Conservation (phyloP, 2,797 vertebrate genomes). For the Hyperoplus lanceolatus region DNA sequence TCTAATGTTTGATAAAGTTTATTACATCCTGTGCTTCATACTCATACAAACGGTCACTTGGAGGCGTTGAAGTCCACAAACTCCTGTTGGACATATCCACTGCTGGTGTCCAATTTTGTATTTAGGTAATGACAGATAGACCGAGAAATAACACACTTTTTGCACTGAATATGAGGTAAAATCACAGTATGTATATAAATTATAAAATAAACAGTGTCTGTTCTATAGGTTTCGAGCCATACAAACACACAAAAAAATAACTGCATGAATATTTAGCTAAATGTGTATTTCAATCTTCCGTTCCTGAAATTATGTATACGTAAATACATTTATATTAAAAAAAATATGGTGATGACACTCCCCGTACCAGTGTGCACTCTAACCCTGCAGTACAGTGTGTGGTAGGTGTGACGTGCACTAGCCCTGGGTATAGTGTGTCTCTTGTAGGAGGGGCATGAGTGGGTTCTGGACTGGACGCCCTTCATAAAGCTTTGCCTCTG, state of each 20-base stretch:
- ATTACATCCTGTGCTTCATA: conserved; percentile 36
- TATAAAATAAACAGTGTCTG: not conserved
- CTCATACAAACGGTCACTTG: conserved; percentile 45
- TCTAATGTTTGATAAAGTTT: conserved; percentile 52
- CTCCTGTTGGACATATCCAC: no score
- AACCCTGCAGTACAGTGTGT: conserved; percentile 21
- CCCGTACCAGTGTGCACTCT: conserved; percentile 15
- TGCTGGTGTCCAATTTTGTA: no score
- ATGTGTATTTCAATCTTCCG: not conserved
- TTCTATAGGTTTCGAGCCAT: not conserved
- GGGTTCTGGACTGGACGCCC: conserved; percentile 41
- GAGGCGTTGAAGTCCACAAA: conserved; percentile 47
- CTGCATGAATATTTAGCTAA: not conserved
- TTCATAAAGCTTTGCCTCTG: conserved; percentile 70
- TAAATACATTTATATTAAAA: not conserved
- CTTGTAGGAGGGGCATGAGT: conserved; percentile 72
- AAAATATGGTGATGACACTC: not conserved
- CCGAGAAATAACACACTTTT: not conserved
- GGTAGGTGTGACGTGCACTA: conserved; percentile 34
- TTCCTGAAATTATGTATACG: not conserved
- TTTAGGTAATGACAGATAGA: not conserved
- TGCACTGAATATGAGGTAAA: not conserved
- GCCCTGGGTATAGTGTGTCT: conserved; percentile 58
- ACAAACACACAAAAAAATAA: not conserved
- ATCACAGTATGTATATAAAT: not conserved